Conservation (phyloP, 92 coral and sea anemone species). For the Parazoanthus swiftii region DNA sequence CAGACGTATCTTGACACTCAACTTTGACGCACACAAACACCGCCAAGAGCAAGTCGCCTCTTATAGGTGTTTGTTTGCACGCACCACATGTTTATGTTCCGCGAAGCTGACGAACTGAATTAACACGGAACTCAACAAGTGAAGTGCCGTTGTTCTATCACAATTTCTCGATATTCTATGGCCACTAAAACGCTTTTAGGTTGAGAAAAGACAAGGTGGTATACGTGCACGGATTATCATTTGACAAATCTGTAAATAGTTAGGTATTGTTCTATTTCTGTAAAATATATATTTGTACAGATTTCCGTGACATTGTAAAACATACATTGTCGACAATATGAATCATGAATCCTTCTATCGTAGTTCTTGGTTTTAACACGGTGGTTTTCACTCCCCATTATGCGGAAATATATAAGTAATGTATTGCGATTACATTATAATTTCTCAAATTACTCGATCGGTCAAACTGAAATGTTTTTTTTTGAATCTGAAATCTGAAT, state of each 20-base stretch:
- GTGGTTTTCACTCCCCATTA: neutral
- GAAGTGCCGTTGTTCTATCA: neutral
- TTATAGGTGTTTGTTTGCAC: neutral
- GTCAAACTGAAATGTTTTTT: neutral
- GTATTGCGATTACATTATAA: neutral
- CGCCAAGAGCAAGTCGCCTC: conserved; percentile 18
- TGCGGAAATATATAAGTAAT: no score
- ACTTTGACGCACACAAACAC: conserved; percentile 36
- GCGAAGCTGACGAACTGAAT: neutral
- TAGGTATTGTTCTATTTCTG: neutral
- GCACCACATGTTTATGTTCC: neutral
- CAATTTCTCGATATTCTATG: neutral
- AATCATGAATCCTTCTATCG: neutral
- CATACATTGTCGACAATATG: neutral
- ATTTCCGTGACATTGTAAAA: neutral
- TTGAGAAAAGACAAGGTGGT: neutral
- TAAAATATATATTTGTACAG: neutral
- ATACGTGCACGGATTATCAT: neutral
- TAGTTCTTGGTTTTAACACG: neutral
- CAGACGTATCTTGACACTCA: conserved; percentile 17
- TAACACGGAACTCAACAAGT: neutral
- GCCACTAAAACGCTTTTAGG: neutral
- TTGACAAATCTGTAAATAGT: neutral
- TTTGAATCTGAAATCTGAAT: neutral
- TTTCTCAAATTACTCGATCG: no score